Percentiles rank a stretch among this genome's conserved stretches.
Conservation (phyloP, 2,113 vertebrate species). For the Silurus asotus region DNA sequence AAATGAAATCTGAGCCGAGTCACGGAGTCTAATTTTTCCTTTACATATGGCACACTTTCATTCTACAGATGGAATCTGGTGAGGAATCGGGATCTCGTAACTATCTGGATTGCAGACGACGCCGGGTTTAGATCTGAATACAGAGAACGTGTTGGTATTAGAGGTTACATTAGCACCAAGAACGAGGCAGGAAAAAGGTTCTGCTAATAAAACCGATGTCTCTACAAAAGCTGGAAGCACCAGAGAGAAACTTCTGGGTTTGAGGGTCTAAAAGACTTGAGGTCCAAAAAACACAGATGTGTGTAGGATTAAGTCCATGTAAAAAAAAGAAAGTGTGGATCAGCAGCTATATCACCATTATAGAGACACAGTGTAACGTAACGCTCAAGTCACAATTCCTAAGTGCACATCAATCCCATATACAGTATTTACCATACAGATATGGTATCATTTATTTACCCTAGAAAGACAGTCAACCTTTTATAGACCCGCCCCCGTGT, state of each 20-base stretch:
- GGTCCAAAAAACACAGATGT: not conserved
- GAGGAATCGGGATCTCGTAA: not conserved
- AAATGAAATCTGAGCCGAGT: not conserved
- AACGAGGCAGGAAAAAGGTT: slow-evolving; percentile 5
- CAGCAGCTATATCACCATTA: not conserved
- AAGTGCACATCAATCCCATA: slow-evolving; percentile 1
- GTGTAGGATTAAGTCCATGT: not conserved
- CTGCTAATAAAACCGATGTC: not conserved
- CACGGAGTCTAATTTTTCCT: not conserved
- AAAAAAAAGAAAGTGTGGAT: not conserved
- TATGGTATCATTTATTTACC: not conserved
- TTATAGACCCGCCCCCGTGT: not conserved
- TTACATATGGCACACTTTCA: not conserved
- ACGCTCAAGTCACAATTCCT: not conserved
- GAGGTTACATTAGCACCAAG: slow-evolving; percentile 44
- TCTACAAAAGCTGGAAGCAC: slow-evolving; percentile 18
- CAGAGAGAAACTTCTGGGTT: slow-evolving; percentile 6
- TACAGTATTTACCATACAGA: not conserved
- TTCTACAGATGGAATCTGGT: not conserved
- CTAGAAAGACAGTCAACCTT: not conserved
- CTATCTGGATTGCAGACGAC: not conserved
- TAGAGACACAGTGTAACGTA: not conserved
- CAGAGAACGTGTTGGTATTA: slow-evolving; percentile 19
- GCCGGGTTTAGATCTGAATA: not conserved
- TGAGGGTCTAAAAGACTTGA: not conserved